Evolutionary conservation across 2,888 invertebrate genomes (phyloP).

Genomic region (Danaus chrysippus): DNA sequence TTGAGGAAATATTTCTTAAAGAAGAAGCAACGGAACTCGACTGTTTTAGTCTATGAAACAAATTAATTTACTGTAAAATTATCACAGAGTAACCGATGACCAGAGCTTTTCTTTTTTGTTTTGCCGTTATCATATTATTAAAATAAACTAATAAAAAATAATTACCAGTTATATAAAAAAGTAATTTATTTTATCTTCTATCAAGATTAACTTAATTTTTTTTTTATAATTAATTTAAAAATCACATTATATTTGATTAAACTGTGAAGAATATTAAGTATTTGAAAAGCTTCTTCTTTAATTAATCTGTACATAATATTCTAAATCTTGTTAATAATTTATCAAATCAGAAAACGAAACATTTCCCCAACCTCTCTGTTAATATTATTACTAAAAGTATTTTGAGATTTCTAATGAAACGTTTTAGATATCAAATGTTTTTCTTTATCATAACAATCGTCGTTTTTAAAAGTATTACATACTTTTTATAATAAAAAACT

Average conservation of each 20-base stretch:
- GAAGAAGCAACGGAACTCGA: conserved; percentile 3
- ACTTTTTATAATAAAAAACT: no score
- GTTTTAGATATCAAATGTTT: no score
- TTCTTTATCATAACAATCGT: no score
- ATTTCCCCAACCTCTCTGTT: not conserved
- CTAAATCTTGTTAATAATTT: not conserved
- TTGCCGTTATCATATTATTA: not conserved
- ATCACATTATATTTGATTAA: not conserved
- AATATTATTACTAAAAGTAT: not conserved
- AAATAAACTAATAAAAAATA: not conserved
- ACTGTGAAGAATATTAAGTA: not conserved
- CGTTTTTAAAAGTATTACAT: no score
- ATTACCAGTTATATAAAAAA: not conserved
- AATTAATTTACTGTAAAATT: conserved; percentile 4
- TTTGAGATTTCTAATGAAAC: not conserved
- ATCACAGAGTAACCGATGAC: not conserved
- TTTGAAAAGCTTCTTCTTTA: not conserved
- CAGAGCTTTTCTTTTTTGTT: not conserved
- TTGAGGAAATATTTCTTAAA: not conserved
- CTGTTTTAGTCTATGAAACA: conserved; percentile 3
- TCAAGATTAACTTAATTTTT: not conserved
- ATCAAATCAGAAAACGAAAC: not conserved
- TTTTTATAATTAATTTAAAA: not conserved
- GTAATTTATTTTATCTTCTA: no score
- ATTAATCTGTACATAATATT: not conserved